Evolutionary conservation across 2,113 vertebrate genomes (phyloP).

Genomic region (Poecilia latipinna): DNA sequence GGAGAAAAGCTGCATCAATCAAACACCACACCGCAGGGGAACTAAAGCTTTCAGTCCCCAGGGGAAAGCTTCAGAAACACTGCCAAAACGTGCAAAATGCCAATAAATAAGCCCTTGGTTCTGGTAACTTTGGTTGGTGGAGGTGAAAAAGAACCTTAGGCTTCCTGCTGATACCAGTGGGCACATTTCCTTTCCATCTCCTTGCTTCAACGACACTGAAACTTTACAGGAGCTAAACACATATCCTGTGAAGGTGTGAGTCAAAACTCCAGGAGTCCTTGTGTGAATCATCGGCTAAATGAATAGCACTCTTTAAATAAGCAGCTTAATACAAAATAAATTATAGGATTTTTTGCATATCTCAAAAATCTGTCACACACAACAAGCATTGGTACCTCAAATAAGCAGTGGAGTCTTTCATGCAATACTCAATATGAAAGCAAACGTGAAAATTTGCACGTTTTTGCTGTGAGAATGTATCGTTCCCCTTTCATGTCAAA

Average conservation of each 20-base stretch:
- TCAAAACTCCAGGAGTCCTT: conserved; percentile 3
- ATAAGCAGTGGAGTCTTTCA: background rate
- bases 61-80: conserved; percentile 51
- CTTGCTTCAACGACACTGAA: conserved; percentile 19
- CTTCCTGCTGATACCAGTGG: conserved; percentile 17
- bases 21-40: conserved; percentile 51
- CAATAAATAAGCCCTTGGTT: conserved; percentile 58
- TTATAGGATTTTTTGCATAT: background rate
- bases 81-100: conserved; percentile 55
- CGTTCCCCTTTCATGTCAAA: too few species aligned
- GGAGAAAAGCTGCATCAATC: conserved; percentile 64
- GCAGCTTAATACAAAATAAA: background rate
- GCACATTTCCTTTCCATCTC: conserved; percentile 14
- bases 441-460: too few species aligned
- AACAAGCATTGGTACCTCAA: background rate
- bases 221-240: conserved; percentile 12
- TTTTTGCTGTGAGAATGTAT: too few species aligned
- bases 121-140: conserved; percentile 31
- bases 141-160: conserved; percentile 16
- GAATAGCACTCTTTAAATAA: background rate
- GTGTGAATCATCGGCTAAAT: background rate
- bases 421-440: background rate
- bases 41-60: conserved; percentile 39
- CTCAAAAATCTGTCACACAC: background rate
- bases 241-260: conserved; percentile 2